Conservation (phyloP, 1,140 invertebrate species). For the Mactra quadrangularis region DNA sequence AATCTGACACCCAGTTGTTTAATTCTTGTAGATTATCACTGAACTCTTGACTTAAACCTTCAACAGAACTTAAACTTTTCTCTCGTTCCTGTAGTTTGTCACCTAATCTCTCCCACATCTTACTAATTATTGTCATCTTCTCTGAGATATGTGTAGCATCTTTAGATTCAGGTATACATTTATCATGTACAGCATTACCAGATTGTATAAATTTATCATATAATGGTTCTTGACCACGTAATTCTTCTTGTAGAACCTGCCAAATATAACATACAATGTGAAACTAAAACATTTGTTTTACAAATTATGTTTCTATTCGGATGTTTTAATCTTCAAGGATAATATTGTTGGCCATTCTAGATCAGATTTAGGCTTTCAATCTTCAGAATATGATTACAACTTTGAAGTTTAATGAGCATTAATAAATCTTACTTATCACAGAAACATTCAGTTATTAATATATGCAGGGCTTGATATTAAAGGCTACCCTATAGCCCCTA, state of each 20-base stretch:
- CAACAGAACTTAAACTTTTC: constrained; percentile 74
- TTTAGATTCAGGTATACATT: constrained; percentile 88
- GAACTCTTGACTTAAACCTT: constrained; percentile 90
- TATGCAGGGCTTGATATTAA: too few relatives aligned
- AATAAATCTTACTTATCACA: too few relatives aligned
- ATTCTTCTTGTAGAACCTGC: constrained; percentile 96
- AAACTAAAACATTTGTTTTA: too few relatives aligned
- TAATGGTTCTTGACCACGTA: constrained; percentile 94
- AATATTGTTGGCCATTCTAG: too few relatives aligned
- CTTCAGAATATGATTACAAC: too few relatives aligned
- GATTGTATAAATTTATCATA: constrained; percentile 93
- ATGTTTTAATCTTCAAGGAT: too few relatives aligned
- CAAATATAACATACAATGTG: too few relatives aligned
- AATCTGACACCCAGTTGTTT: constrained; percentile 87
- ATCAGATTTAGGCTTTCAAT: too few relatives aligned
- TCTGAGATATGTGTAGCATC: constrained; percentile 89
- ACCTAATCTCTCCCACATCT: constrained; percentile 85
- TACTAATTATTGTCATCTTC: constrained; percentile 84
- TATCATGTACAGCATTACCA: constrained; percentile 90
- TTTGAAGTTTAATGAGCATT: too few relatives aligned
- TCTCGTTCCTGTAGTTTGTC: constrained; percentile 76
- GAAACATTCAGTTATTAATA: too few relatives aligned
- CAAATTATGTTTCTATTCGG: too few relatives aligned
- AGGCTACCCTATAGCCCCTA: too few relatives aligned
- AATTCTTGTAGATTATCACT: constrained; percentile 94